Conservation (phyloP, 2,113 vertebrate genomes). For the Formicarius rufipectus region DNA sequence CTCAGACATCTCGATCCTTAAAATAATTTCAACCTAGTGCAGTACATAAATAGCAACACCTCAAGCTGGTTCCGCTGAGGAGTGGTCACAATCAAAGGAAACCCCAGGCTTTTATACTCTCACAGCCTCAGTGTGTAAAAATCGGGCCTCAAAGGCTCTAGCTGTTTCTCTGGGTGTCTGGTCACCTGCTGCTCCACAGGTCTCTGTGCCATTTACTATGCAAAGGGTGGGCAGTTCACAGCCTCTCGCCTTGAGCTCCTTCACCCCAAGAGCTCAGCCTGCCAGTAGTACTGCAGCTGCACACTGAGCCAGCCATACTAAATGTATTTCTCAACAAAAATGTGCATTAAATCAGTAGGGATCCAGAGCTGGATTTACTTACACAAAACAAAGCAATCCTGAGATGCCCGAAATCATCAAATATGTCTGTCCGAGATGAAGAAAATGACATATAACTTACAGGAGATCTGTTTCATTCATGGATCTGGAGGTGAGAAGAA, state of each 20-base stretch:
- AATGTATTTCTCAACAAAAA: neutral
- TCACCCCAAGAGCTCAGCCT: neutral
- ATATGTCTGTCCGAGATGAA: neutral
- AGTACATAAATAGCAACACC: neutral
- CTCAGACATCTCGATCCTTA: neutral
- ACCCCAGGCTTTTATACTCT: neutral
- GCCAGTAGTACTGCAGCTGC: neutral
- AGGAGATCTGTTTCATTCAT: neutral
- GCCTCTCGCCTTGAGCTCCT: neutral
- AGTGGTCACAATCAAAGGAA: neutral
- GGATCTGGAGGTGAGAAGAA: neutral
- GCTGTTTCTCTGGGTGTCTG: rapidly evolving
- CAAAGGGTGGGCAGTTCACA: neutral
- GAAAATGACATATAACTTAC: neutral
- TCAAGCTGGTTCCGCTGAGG: neutral
- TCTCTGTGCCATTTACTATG: neutral
- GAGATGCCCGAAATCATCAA: neutral
- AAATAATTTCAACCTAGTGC: neutral
- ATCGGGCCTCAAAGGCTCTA: rapidly evolving
- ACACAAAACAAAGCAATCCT: neutral
- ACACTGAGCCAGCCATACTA: neutral
- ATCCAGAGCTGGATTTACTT: neutral
- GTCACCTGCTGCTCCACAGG: neutral
- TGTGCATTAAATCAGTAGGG: neutral
- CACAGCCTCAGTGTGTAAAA: neutral